Evolutionary conservation across 2,797 vertebrate genomes (phyloP), one percentile per base, ranked within the genome.

Genomic region (Catostomus latipinnis): DNA sequence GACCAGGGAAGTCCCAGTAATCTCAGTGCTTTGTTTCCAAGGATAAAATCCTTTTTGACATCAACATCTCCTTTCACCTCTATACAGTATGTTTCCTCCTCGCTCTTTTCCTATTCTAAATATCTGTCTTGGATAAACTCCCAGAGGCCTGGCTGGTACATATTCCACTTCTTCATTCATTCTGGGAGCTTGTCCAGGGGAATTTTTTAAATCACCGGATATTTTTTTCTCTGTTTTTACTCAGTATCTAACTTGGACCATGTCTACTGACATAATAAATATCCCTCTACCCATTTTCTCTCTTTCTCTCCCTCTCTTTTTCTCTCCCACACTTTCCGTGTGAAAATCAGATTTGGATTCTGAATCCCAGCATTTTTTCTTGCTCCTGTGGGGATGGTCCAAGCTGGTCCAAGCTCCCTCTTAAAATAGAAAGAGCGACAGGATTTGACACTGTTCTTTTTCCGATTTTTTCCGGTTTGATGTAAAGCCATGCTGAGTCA

Each of bases 91-190:
- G 7, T 56, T 67, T 76, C 43, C 93, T 89, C 81, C 90, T 86
- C 90, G 87, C 4, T 34, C 34, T 4, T 89, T 91, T 85, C 89
- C 93, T 89, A 90, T 93, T 96, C 91, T 93, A 94, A 95, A 95
- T 93, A 94, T 92, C 90, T 91, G 93, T 93, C 87, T 96, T 95
- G 93, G 94, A 95, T 83, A 81, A 12, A 9, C 91, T 96, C 95
- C 95, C 91, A 89, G 94, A 95, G 91, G 62, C 67, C 61, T 72
- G 46, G 56, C 45, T 74, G 60, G 66, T 57, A 76, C 54, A 76
- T 68, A 50, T 67, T 60, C 45, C 53, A 58, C 63, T 34, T 50
- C 65, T 76, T 53, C 12, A 76, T 76, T 69, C 63, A 76, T 76
- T 68, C 74, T 66, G 65, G 74, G 65, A 76, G 16, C 4, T 49